Conservation (phyloP, 2,113 vertebrate genomes). For the Phalacrocorax carbo region DNA sequence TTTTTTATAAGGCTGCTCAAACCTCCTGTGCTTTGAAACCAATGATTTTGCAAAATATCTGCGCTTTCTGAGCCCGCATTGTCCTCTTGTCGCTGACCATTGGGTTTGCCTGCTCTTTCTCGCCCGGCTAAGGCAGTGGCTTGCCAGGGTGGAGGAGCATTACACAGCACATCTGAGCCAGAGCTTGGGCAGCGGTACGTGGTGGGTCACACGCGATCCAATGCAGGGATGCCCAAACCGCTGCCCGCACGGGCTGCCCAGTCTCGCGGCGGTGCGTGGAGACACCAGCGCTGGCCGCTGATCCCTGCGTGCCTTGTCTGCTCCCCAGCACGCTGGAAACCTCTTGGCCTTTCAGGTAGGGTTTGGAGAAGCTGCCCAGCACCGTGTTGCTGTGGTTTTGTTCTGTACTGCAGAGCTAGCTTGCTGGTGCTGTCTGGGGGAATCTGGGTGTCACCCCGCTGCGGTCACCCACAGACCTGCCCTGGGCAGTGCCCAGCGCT, state of each 20-base stretch:
- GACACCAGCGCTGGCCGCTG: neutral
- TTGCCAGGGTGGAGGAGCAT: neutral
- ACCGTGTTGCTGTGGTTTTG: neutral
- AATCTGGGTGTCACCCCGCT: neutral
- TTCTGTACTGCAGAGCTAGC: neutral
- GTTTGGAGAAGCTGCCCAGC: neutral
- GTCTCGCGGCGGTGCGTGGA: neutral
- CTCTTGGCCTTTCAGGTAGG: no score
- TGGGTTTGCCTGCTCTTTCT: neutral
- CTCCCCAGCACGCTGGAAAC: neutral
- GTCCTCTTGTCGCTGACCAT: neutral
- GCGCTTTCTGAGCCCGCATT: neutral
- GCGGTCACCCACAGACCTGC: neutral
- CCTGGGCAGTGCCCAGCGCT: neutral
- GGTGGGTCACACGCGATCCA: neutral
- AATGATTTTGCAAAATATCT: neutral
- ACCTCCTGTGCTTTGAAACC: neutral
- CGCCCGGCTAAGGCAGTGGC: neutral
- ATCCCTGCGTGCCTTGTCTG: neutral
- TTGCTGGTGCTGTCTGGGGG: neutral
- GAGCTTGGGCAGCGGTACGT: accelerated
- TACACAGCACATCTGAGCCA: neutral
- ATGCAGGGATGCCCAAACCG: neutral
- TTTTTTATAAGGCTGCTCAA: neutral
- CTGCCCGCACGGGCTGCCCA: no score